Evolutionary conservation across 2,888 invertebrate genomes (phyloP), one percentile per base, ranked within the genome.

Genomic region (Tenthredo amoena): DNA sequence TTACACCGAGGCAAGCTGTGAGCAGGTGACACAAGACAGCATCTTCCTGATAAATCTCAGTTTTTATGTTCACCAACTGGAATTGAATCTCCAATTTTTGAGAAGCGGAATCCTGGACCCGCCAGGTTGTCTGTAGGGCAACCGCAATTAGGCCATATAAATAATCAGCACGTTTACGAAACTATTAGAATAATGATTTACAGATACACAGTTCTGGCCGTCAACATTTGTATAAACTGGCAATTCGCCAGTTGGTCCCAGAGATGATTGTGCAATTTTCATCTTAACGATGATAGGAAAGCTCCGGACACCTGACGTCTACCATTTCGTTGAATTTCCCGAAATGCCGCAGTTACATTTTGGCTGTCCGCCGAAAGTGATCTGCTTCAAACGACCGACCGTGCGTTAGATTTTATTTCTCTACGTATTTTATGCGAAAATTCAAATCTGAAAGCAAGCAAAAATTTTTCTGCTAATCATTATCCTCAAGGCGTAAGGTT

Each of bases 261-360:
- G 50, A 83, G 34, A 83, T 31, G 65, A 83, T 83, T 83, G 65
- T 65, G 47, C 83, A 65, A 68, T 68, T 40, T 83, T 40, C 47
- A 81, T 81, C 62, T 81, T n/a, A 58, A 40, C 40, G 62, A 43
- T 68, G 68, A 65, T 83, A 83, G 68, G 68, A 65, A 83, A 83
- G 40, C 50, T 58, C 26, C 26, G 65, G 26, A 68, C 83, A 83
- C 83, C 83, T 71, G 83, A 21, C 83, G 50, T 83, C 83, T 71
- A 31, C 50, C 26, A 68, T 83, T 71, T 71, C n/a, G 65, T 71
- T 62, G 68, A 71, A 71, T 83, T 83, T 71, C 71, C 31, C 71
- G 47, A 83, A 83, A 83, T 71, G 26, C 47, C 65, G n/a, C 83
- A 83, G 83, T 83, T 83, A 83, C 47, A 47, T 65, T 71, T 31